These are phyloP conservation scores for Plebejus argus DNA, from an alignment of 2,888 invertebrate species.

Conservation along the genomic window DNA sequence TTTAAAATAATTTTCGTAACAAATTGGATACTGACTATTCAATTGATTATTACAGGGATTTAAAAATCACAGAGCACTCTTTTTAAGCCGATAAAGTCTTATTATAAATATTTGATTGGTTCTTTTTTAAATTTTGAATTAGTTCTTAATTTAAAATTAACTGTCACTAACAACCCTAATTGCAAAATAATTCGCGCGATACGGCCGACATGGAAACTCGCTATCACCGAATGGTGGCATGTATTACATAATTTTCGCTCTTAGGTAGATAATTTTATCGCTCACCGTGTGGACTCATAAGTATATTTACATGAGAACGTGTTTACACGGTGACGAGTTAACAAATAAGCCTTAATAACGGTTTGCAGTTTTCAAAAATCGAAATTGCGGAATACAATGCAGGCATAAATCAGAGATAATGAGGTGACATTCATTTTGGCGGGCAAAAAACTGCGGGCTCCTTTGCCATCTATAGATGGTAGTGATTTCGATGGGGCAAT, in stretches of 20 bases:
- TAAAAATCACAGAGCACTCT: not conserved
- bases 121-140: not conserved
- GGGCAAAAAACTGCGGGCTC: constrained; percentile 43
- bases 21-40: no score
- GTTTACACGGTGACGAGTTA: constrained; percentile 33
- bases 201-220: constrained; percentile 56
- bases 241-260: constrained; percentile 67
- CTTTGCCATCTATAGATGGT: constrained; percentile 57
- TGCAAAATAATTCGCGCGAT: constrained; percentile 38
- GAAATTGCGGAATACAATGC: constrained; percentile 38
- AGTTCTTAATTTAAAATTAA: constrained; percentile 16
- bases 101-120: not conserved
- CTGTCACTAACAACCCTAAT: not conserved
- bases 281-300: constrained; percentile 46
- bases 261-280: constrained; percentile 58
- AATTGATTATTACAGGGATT: not conserved
- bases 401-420: constrained; percentile 40
- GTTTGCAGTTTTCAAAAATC: constrained; percentile 23
- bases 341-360: constrained; percentile 32
- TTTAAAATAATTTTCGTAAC: not conserved
- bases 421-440: constrained; percentile 43
- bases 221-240: constrained; percentile 59
- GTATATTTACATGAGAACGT: constrained; percentile 34
- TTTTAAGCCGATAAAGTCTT: not conserved
- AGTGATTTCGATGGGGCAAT: constrained; percentile 61